These are phyloP conservation scores for Eciton burchellii DNA, from an alignment of 1,140 invertebrate species.

Conservation along the genomic window DNA sequence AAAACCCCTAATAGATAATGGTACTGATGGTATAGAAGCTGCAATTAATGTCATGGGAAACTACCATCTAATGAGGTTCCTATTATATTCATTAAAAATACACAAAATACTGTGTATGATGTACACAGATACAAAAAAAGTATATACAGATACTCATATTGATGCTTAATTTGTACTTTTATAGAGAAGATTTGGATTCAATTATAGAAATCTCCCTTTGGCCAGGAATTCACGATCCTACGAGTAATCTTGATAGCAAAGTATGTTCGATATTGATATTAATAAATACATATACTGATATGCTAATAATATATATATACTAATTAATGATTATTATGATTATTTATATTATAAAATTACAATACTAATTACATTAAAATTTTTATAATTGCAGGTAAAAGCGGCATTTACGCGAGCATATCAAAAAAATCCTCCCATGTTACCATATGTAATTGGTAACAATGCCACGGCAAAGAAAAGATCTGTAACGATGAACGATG, in stretches of 20 bases:
- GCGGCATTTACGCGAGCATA: conserved; percentile 96
- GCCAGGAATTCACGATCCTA: conserved; percentile 91
- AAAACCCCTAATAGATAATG: conserved; percentile 90
- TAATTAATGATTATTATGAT: no score
- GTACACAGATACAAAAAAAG: not conserved
- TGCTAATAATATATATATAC: conserved; percentile 28
- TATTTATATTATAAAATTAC: no score
- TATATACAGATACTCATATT: not conserved
- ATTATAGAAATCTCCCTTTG: conserved; percentile 94
- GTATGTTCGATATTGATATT: conserved; percentile 83
- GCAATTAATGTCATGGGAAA: conserved; percentile 92
- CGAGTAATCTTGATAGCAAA: conserved; percentile 92
- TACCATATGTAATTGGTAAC: conserved; percentile 89
- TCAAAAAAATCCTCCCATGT: conserved; percentile 92
- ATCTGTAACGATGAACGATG: conserved; percentile 82
- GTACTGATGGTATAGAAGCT: conserved; percentile 90
- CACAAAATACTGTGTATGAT: no score
- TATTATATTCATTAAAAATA: conserved; percentile 88
- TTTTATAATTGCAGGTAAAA: conserved; percentile 89
- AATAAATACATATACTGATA: not conserved
- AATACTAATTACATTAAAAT: no score
- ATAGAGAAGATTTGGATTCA: conserved; percentile 95
- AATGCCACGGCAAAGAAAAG: conserved; percentile 87
- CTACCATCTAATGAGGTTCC: conserved; percentile 95
- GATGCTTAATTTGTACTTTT: conserved; percentile 7